Percentiles rank a stretch among this genome's conserved stretches.
phyloP scores from a whole-genome alignment of 53 echinoderm and acorn worm genomes.

The Temnopleurus reevesii region DNA sequence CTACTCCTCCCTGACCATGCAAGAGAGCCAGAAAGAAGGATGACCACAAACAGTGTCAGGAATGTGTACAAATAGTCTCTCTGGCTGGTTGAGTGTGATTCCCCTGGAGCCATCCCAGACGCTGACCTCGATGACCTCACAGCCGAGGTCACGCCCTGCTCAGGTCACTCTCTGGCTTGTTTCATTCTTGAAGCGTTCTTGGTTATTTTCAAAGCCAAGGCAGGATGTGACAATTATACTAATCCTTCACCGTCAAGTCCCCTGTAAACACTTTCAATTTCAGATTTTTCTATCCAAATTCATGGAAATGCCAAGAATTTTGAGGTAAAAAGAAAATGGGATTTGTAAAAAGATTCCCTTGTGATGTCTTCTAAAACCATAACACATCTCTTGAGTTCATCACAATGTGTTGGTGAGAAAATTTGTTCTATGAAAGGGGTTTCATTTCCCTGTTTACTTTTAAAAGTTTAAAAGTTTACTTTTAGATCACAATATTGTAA shows the following conservation, averaged over 20 bases:
- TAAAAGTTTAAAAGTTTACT: too few relatives aligned
- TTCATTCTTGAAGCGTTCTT: not conserved
- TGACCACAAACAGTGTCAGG: conserved; percentile 53
- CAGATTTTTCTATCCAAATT: too few relatives aligned
- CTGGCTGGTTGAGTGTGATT: conserved; percentile 34
- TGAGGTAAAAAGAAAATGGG: too few relatives aligned
- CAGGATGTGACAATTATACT: not conserved
- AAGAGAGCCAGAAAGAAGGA: conserved; percentile 15
- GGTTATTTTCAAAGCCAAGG: not conserved
- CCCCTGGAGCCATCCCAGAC: conserved; percentile 22
- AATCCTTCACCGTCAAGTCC: not conserved
- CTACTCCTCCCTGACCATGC: not conserved
- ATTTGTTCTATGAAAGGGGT: too few relatives aligned
- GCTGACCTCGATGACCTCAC: not conserved
- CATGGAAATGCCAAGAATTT: too few relatives aligned
- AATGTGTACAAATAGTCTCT: conserved; percentile 54
- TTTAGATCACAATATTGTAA: too few relatives aligned
- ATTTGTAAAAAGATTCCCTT: too few relatives aligned
- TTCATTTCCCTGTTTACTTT: too few relatives aligned
- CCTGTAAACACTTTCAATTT: too few relatives aligned
- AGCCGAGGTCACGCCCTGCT: conserved; percentile 29
- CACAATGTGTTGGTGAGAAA: too few relatives aligned
- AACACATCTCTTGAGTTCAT: too few relatives aligned
- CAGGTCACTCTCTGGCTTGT: conserved; percentile 22
- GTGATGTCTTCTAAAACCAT: too few relatives aligned